phyloP scores from a whole-genome alignment of 2,113 vertebrate genomes.

The Chloroceryle aenea region DNA sequence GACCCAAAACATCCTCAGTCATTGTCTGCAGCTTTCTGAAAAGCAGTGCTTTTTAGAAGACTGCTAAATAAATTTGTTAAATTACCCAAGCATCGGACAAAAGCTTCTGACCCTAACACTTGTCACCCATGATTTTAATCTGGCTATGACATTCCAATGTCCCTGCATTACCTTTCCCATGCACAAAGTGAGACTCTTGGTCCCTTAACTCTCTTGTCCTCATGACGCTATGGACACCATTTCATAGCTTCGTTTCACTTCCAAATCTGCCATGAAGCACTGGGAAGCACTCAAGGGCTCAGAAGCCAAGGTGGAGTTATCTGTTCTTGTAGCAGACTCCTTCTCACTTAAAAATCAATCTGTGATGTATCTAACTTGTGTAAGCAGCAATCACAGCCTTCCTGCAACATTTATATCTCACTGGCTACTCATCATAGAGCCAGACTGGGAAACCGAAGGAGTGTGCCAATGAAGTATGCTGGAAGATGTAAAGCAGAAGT shows the following conservation, averaged over 20 bases:
- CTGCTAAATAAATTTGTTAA: neutral
- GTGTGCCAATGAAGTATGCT: neutral
- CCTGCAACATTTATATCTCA: neutral
- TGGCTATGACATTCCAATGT: neutral
- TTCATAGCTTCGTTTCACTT: neutral
- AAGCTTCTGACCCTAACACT: neutral
- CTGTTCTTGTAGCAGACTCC: neutral
- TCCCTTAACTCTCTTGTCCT: neutral
- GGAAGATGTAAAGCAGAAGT: neutral
- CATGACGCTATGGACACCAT: fast-evolving
- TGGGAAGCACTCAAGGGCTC: neutral
- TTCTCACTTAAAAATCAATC: neutral
- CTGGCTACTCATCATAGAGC: neutral
- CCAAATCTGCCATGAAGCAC: neutral
- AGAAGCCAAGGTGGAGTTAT: neutral
- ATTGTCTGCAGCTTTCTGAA: neutral
- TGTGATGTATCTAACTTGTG: neutral
- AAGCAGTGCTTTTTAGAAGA: neutral
- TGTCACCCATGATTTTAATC: neutral
- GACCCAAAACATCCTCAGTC: neutral
- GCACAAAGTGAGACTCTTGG: neutral
- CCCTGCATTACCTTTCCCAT: neutral
- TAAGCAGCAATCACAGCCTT: neutral
- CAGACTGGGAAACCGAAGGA: neutral
- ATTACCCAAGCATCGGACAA: neutral